phyloP scores from a whole-genome alignment of 2,888 invertebrate genomes.

The Orthosia cruda region DNA sequence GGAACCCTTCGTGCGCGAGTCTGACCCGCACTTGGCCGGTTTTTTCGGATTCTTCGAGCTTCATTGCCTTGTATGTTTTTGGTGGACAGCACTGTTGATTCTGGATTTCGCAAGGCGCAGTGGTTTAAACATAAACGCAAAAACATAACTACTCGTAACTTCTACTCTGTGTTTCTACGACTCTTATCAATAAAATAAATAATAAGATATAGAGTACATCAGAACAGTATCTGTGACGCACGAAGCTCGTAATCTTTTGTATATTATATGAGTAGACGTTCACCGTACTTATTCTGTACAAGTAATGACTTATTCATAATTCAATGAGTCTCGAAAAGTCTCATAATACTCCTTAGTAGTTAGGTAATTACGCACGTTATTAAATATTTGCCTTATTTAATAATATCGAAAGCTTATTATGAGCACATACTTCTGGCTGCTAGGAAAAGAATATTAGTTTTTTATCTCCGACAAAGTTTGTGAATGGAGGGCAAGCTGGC shows the following conservation, averaged over 20 bases:
- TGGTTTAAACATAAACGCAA: background rate
- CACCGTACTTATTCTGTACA: background rate
- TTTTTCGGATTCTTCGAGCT: too few relatives aligned
- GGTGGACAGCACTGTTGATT: background rate
- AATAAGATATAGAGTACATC: background rate
- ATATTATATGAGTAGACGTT: slow-evolving; percentile 2
- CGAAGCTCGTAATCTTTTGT: background rate
- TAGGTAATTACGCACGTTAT: slow-evolving; percentile 4
- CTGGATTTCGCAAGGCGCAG: background rate
- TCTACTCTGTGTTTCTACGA: background rate
- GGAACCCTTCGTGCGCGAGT: too few relatives aligned
- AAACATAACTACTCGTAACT: background rate
- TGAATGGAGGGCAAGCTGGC: too few relatives aligned
- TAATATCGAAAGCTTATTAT: background rate
- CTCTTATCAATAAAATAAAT: background rate
- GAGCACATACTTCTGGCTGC: slow-evolving; percentile 2
- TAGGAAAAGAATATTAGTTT: background rate
- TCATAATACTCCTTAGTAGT: background rate
- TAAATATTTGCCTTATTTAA: slow-evolving; percentile 33
- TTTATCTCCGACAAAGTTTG: background rate
- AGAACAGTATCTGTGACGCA: background rate
- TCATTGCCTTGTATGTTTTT: too few relatives aligned
- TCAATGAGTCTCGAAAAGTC: slow-evolving; percentile 4
- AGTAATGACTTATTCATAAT: slow-evolving; percentile 12
- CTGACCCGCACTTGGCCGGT: too few relatives aligned